Evolutionary conservation across 2,797 vertebrate species (phyloP), one percentile per base, ranked within the genome.

Genomic region (Catamblyrhynchus diadema): DNA sequence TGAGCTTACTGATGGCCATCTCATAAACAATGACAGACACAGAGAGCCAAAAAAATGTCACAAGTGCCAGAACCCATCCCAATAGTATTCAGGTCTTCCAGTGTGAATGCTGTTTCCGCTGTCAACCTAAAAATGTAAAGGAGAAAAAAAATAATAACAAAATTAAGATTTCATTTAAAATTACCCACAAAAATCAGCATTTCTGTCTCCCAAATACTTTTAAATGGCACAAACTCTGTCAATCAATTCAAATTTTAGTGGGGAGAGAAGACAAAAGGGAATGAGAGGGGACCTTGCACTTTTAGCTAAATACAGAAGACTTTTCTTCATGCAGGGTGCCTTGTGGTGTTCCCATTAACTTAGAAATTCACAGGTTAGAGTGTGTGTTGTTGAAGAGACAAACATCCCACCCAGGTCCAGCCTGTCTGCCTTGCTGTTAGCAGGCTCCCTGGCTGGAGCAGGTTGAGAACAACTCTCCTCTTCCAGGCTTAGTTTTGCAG

Each of bases 91-190:
- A 45, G 12, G 3, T 73, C 37, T 90, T 83, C 41, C 6, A 75
- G 21, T 8, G 20, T 13, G 16, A 80, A 44, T 41, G 23, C 3
- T 27, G 9, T 20, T 82, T 73, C 72, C 41, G 11, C 3, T 72
- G 10, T 33, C 11, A 44, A 66, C 5, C 8, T 45, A 33, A 62
- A 91, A 77, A 87, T 10, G 61, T 2, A 42, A 37, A 69, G 85
- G 3, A 35, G 8, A 9, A 37, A 60, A 60, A 42, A 51, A n/a
- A 25, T 7, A 21, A 2, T 0, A 7, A 17, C 2, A 24, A 59
- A 80, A 56, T 2, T 24, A 69, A 57, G 12, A 2, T 25, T 85
- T 47, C 1, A 35, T 66, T 91, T 72, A 32, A 87, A 89, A 61
- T 47, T 59, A n/a, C 17, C 1, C 9, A 41, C 21, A 62, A 51